A percentile compares a stretch with the other conserved stretches of the same genome.
These are phyloP conservation scores for Cryptocephalus moraei DNA, from an alignment of 2,888 invertebrate species.

Conservation along the genomic window DNA sequence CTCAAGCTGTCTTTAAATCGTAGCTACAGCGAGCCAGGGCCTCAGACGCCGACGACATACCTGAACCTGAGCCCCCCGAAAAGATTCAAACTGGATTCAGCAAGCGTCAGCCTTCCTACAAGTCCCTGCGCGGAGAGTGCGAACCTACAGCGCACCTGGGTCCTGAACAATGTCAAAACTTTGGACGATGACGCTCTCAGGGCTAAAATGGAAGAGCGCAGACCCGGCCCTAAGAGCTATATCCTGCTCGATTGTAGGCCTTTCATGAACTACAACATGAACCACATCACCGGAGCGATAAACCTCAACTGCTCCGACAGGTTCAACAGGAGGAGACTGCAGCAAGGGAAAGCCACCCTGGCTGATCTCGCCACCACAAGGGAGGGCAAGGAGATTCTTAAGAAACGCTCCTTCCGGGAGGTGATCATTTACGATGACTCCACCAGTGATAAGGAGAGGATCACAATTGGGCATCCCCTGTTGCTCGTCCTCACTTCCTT, in stretches of 20 bases:
- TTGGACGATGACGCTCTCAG: constrained; percentile 44
- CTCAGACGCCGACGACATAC: constrained; percentile 31
- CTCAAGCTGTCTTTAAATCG: constrained; percentile 46
- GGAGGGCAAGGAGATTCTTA: constrained; percentile 52
- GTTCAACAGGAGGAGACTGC: constrained; percentile 54
- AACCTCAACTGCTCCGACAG: constrained; percentile 64
- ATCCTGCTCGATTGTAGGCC: constrained; percentile 57
- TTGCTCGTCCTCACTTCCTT: constrained; percentile 55
- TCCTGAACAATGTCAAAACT: constrained; percentile 43
- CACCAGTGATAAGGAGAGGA: constrained; percentile 49
- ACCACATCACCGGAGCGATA: constrained; percentile 57
- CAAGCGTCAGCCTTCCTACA: constrained; percentile 37
- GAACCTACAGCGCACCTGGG: constrained; percentile 42
- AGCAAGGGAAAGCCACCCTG: constrained; percentile 51
- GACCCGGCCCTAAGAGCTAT: constrained; percentile 29
- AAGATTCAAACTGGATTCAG: constrained; percentile 44
- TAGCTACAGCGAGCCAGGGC: constrained; percentile 47
- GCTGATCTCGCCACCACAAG: constrained; percentile 54
- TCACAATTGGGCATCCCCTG: constrained; percentile 49
- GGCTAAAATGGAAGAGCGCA: constrained; percentile 33
- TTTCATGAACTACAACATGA: constrained; percentile 58
- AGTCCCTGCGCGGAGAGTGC: constrained; percentile 47
- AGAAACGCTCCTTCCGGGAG: constrained; percentile 45
- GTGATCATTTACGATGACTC: constrained; percentile 62
- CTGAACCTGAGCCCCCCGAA: constrained; percentile 30